Conservation (phyloP, 2,888 invertebrate genomes). For the Dryobota labecula region DNA sequence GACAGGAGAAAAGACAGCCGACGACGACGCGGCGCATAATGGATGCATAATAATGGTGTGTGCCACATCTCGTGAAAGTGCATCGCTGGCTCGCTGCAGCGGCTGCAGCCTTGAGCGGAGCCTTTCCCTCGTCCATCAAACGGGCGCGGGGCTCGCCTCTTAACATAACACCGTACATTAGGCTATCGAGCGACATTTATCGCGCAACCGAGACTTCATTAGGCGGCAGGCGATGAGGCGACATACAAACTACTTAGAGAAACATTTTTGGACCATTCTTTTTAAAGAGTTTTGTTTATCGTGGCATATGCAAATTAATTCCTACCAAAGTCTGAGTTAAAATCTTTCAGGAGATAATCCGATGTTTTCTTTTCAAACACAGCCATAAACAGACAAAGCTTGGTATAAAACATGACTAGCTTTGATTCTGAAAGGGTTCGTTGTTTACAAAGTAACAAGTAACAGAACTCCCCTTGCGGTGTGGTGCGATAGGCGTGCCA, state of each 20-base stretch:
- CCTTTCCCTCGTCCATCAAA: slow-evolving; percentile 90
- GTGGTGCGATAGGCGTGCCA: slow-evolving; percentile 80
- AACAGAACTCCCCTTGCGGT: slow-evolving; percentile 77
- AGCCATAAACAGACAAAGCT: slow-evolving; percentile 45
- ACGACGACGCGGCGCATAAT: slow-evolving; percentile 80
- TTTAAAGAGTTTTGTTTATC: background rate
- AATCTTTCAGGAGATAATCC: slow-evolving; percentile 3
- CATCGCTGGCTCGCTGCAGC: slow-evolving; percentile 74
- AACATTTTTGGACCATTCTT: background rate
- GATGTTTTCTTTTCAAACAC: slow-evolving; percentile 34
- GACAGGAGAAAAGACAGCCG: slow-evolving; percentile 79
- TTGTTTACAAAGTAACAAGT: slow-evolving; percentile 77
- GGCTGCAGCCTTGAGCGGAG: slow-evolving; percentile 82
- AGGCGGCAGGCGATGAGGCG: slow-evolving; percentile 38
- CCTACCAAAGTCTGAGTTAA: background rate
- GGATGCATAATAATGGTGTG: slow-evolving; percentile 85
- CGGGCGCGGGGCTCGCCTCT: slow-evolving; percentile 76
- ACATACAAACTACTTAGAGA: slow-evolving; percentile 34
- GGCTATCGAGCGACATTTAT: slow-evolving; percentile 85
- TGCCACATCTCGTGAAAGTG: slow-evolving; percentile 88
- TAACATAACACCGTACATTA: slow-evolving; percentile 84
- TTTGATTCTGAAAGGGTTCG: slow-evolving; percentile 73
- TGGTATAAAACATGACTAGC: slow-evolving; percentile 55
- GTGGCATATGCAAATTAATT: slow-evolving; percentile 25
- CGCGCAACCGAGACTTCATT: slow-evolving; percentile 72